These are phyloP conservation scores for Eptatretus burgeri DNA, from an alignment of 2,113 vertebrate species.

Conservation along the genomic window DNA sequence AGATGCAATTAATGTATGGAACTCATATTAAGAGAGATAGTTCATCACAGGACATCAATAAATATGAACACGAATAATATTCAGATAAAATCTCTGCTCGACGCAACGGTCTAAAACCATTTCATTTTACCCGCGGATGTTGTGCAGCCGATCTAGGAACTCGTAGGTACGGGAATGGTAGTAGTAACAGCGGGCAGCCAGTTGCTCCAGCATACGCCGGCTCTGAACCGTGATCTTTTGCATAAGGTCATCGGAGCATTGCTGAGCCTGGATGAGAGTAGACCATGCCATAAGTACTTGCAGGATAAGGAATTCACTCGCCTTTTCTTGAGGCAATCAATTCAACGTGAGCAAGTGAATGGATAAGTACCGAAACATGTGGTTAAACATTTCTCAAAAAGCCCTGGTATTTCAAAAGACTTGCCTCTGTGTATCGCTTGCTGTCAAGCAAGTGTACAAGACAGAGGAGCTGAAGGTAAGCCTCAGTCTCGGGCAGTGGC, in stretches of 20 bases:
- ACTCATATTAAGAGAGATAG: too few species aligned
- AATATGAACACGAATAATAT: too few species aligned
- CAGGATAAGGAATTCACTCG: too few species aligned
- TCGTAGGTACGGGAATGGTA: constrained; percentile 79
- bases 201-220: constrained; percentile 63
- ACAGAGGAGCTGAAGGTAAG: constrained; percentile 63
- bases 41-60: too few species aligned
- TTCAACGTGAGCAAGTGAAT: not conserved
- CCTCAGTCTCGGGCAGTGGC: constrained; percentile 65
- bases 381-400: not conserved
- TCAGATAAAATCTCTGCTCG: too few species aligned
- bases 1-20: too few species aligned
- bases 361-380: not conserved
- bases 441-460: constrained; percentile 75
- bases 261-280: constrained; percentile 39
- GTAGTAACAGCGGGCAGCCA: constrained; percentile 88
- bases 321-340: not conserved
- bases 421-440: constrained; percentile 52
- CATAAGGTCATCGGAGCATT: constrained; percentile 62
- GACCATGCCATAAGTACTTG: too few species aligned
- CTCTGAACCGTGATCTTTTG: constrained; percentile 83
- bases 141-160: constrained; percentile 55
- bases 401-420: not conserved
- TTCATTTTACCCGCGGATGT: constrained; percentile 42
- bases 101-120: too few species aligned